Conservation (phyloP, 1,140 invertebrate genomes). For the Steinernema feltiae region DNA sequence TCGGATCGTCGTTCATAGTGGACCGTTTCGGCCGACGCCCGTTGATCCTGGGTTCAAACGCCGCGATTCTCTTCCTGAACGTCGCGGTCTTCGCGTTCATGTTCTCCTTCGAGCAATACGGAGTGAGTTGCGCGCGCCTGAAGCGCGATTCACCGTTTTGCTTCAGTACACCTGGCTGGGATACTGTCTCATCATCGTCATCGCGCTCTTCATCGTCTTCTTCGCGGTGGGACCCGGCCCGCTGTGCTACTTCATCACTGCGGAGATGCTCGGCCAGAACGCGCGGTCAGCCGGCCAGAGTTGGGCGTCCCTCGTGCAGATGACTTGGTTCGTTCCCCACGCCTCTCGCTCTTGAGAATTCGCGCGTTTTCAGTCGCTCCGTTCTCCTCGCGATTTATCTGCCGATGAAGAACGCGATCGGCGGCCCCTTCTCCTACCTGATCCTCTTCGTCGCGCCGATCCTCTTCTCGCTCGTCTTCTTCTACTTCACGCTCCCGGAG, state of each 20-base stretch:
- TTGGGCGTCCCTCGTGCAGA: conserved; percentile 40
- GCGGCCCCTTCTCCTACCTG: conserved; percentile 19
- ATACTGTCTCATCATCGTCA: conserved; percentile 40
- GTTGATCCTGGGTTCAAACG: conserved; percentile 38
- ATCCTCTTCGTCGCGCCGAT: conserved; percentile 27
- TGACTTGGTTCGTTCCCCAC: background rate
- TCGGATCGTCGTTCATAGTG: conserved; percentile 37
- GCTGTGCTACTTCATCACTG: conserved; percentile 46
- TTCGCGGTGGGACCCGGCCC: conserved; percentile 47
- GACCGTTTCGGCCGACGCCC: conserved; percentile 48
- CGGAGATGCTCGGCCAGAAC: conserved; percentile 45
- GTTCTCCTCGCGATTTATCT: conserved; percentile 22
- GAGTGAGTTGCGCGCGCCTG: conserved; percentile 35
- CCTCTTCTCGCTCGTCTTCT: conserved; percentile 15
- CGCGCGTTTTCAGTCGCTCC: conserved; percentile 17
- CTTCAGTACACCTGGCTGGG: conserved; percentile 43
- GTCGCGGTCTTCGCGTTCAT: conserved; percentile 42
- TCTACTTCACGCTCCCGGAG: conserved; percentile 28
- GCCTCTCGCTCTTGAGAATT: background rate
- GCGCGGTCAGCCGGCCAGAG: conserved; percentile 49
- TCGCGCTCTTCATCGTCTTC: conserved; percentile 41
- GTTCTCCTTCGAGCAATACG: conserved; percentile 38
- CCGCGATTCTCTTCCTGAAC: conserved; percentile 40
- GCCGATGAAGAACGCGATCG: conserved; percentile 17
- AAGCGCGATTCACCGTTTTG: too few species aligned